Percentiles rank a stretch among this genome's conserved stretches.
These are phyloP conservation scores for Virgularia gustaviana DNA, from an alignment of 92 coral and sea anemone genomes.

Conservation along the genomic window DNA sequence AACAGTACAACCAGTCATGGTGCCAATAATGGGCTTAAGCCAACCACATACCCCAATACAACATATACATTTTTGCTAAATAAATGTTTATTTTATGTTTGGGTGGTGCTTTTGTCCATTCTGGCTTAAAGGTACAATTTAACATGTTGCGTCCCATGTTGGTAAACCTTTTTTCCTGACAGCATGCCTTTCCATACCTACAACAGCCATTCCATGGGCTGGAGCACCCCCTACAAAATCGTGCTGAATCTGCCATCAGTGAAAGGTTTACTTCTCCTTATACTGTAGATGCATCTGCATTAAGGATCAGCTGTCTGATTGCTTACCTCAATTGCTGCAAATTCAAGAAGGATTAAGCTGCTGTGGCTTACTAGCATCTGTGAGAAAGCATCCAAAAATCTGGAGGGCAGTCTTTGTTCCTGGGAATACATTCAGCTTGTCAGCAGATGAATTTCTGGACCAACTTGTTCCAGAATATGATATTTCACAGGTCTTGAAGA, in stretches of 20 bases:
- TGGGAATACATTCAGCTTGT: not conserved
- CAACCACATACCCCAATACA: not conserved
- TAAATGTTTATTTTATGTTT: not conserved
- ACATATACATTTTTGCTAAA: not conserved
- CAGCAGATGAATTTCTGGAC: not conserved
- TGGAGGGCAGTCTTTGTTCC: not conserved
- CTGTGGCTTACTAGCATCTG: constrained; percentile 7
- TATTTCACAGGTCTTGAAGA: not conserved
- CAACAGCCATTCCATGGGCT: no score
- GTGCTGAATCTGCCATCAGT: no score
- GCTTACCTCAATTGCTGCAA: constrained; percentile 16
- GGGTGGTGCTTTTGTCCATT: not conserved
- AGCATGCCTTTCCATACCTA: no score
- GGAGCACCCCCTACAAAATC: no score
- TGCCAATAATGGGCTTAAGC: no score
- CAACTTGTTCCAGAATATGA: constrained; percentile 1
- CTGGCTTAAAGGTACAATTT: no score
- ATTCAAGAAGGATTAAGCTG: constrained; percentile 13
- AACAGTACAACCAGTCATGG: no score
- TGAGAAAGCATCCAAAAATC: constrained; percentile 8
- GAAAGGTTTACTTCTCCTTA: no score
- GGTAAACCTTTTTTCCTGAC: no score
- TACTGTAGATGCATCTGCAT: not conserved
- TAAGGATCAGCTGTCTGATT: not conserved
- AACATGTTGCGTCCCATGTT: no score